Percentiles rank a stretch among this genome's conserved stretches.
Evolutionary conservation across 2,797 vertebrate species (phyloP).

Genomic region (Ptychadena robeensis): DNA sequence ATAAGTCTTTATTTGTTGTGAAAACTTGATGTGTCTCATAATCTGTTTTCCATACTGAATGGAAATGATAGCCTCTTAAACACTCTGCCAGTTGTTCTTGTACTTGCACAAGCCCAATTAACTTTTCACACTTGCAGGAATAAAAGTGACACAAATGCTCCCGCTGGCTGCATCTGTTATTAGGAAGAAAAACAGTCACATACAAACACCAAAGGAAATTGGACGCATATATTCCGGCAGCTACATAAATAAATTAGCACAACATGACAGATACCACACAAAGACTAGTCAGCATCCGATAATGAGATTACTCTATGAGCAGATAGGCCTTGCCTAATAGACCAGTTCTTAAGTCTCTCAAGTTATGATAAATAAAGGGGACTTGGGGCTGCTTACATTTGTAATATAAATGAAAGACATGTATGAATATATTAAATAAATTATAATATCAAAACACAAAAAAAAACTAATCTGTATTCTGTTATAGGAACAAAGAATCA

Average conservation of each 20-base stretch:
- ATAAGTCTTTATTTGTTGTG: neutral
- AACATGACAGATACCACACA: conserved; percentile 39
- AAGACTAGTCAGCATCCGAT: conserved; percentile 36
- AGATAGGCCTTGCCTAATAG: conserved; percentile 8
- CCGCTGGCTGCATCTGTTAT: conserved; percentile 36
- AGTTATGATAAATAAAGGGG: conserved; percentile 13
- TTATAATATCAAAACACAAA: neutral
- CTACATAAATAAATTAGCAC: conserved; percentile 51
- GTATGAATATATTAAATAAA: neutral
- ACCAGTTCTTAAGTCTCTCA: conserved; percentile 3
- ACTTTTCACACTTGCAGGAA: conserved; percentile 35
- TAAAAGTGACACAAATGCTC: conserved; percentile 10
- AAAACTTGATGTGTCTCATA: neutral
- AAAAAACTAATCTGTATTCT: neutral
- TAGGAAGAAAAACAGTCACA: conserved; percentile 41
- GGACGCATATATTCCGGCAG: conserved; percentile 36
- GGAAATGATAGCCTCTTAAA: neutral
- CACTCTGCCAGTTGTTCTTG: conserved; percentile 19
- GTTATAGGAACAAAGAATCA: neutral
- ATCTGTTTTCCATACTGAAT: neutral
- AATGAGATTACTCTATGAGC: conserved; percentile 42
- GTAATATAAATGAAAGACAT: neutral
- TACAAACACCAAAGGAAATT: conserved; percentile 40
- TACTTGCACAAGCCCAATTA: conserved; percentile 34
- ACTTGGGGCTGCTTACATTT: neutral